A percentile compares a stretch with the other conserved stretches of the same genome.
Conservation (phyloP, 2,888 invertebrate species). For the Ceraclea dissimilis region DNA sequence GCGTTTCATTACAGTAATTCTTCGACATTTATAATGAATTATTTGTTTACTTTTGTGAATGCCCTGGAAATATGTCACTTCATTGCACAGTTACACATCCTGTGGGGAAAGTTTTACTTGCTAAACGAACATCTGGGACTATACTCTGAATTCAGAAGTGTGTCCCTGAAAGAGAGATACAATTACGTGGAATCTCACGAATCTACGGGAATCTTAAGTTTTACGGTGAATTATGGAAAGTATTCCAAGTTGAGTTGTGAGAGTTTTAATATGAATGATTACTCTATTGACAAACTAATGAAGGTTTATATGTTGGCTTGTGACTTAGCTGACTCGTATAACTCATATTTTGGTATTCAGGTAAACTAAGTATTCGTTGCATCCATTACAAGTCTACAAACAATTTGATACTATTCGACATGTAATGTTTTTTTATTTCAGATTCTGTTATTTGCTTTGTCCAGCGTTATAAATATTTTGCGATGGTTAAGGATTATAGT, state of each 20-base stretch:
- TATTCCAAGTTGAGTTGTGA: background rate
- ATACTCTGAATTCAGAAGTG: background rate
- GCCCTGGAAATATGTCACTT: slow-evolving; percentile 6
- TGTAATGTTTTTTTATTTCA: slow-evolving; percentile 5
- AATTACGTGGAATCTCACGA: background rate
- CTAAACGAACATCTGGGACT: slow-evolving; percentile 8
- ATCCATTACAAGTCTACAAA: too few relatives aligned
- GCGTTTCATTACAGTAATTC: slow-evolving; percentile 5
- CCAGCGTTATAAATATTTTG: slow-evolving; percentile 7
- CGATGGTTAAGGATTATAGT: slow-evolving; percentile 2
- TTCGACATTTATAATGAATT: slow-evolving; percentile 5
- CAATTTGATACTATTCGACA: too few relatives aligned
- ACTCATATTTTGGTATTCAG: slow-evolving; percentile 8
- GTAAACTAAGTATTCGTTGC: background rate
- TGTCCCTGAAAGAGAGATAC: too few relatives aligned
- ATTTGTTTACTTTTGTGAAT: slow-evolving; percentile 6
- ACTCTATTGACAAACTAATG: slow-evolving; percentile 9
- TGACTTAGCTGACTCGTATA: slow-evolving; percentile 9
- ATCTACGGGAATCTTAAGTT: background rate
- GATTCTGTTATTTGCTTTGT: slow-evolving; percentile 7
- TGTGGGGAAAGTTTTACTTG: slow-evolving; percentile 12
- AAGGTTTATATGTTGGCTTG: slow-evolving; percentile 15
- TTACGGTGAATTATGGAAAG: background rate
- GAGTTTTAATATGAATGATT: background rate
- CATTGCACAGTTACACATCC: background rate